Base-by-base conservation (phyloP, 2,113 vertebrate genomes). In the Erythrolamprus reginae region DNA sequence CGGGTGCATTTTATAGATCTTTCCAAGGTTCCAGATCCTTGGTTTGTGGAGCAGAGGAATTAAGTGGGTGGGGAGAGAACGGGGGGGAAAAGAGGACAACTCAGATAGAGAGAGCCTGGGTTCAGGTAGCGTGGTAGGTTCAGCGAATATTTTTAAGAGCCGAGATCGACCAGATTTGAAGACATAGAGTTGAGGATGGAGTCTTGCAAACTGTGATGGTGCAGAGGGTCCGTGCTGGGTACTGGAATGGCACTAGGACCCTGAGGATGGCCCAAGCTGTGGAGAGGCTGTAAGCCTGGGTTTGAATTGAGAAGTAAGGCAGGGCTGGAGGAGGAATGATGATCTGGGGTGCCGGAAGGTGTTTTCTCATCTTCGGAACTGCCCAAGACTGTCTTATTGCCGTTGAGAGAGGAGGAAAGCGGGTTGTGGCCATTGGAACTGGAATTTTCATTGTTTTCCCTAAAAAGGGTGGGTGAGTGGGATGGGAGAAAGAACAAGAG, bases 341-440 rank as follows among this genome's bases (percentile, higher is more conserved):
- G 98, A 95, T 99, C 99, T 84, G 99, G 99, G 1, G 99, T 99
- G 91, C 98, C 98, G 19, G 98, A 98, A 0, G 99, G 99, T 1
- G 99, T 99, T 98, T 99, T 99, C 96, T 99, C 99, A 91, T 99
- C 99, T 96, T 99, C 99, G 0, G 99, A 99, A 94, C 99, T 99
- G 95, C 99, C 99, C 96, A 99, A 97, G 96, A 99, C 98, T 93
- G 98, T 98, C 97, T 99, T 99, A 95, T 97, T 98, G 95, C 99
- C 99, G 77, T 99, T 99, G 98, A 99, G 98, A 86, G 99, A 99
- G 51, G 99, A 98, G 87, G 98, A 98, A 94, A 99, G 97, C 38
- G 98, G 97, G 94, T 99, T 99, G 98, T 99, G 98, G 96, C 98
- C 98, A 96, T 98, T 99, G 95, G 98, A 98, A 96, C 98, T 99